These are phyloP conservation scores for Drosophila pandora DNA, from an alignment of 1,140 invertebrate genomes.

Conservation along the genomic window DNA sequence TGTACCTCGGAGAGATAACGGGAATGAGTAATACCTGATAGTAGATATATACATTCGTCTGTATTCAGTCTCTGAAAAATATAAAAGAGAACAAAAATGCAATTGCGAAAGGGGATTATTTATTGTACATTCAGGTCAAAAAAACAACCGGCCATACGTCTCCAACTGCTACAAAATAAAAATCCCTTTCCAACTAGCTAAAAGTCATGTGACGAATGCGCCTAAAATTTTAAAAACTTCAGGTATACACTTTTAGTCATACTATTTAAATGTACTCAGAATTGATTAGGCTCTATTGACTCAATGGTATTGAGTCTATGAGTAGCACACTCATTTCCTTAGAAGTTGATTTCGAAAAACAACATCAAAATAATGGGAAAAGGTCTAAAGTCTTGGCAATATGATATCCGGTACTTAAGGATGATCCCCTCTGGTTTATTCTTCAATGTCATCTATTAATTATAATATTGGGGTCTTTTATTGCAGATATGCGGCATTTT, in stretches of 20 bases:
- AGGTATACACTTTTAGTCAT: neutral
- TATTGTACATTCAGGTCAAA: neutral
- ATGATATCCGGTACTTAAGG: neutral
- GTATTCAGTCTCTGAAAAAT: neutral
- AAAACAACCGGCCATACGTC: neutral
- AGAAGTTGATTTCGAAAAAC: neutral
- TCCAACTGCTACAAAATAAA: neutral
- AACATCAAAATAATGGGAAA: neutral
- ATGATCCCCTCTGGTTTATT: neutral
- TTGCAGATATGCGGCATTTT: constrained; percentile 87
- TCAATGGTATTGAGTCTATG: no score
- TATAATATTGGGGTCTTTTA: neutral
- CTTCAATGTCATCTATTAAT: neutral
- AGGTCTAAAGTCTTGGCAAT: no score
- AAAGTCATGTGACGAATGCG: neutral
- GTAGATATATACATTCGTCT: neutral
- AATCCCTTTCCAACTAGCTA: neutral
- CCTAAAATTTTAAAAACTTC: neutral
- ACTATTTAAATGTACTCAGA: neutral
- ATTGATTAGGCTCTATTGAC: neutral
- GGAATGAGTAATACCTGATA: constrained; percentile 23
- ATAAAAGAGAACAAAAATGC: constrained; percentile 1
- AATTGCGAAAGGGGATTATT: neutral
- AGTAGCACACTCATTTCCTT: neutral
- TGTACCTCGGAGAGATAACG: constrained; percentile 23